Evolutionary conservation across 2,888 invertebrate genomes (phyloP).

Genomic region (Silvanus unidentatus): DNA sequence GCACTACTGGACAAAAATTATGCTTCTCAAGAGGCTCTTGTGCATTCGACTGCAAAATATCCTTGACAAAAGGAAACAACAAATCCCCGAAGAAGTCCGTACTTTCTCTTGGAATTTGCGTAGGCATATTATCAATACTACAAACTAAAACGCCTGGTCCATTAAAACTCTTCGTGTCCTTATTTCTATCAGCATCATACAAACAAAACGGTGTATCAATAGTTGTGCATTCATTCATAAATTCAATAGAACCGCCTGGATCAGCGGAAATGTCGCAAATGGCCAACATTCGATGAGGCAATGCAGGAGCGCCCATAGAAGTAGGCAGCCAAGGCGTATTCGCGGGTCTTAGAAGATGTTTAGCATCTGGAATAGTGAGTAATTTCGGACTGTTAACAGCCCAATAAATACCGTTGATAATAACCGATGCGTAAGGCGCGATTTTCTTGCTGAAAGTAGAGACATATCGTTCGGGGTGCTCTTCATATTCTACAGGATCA

Average conservation of each 20-base stretch:
- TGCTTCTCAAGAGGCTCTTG: constrained; percentile 71
- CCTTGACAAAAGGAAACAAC: constrained; percentile 78
- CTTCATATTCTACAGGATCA: constrained; percentile 80
- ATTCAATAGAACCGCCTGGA: constrained; percentile 83
- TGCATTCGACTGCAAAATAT: constrained; percentile 81
- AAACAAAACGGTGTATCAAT: constrained; percentile 98
- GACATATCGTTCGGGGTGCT: constrained; percentile 87
- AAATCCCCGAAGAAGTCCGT: constrained; percentile 97
- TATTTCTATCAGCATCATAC: constrained; percentile 98
- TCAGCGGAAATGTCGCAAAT: constrained; percentile 99
- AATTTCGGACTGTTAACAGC: constrained; percentile 94
- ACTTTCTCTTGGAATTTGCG: constrained; percentile 93
- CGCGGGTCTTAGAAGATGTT: constrained; percentile 81
- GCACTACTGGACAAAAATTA: constrained; percentile 64
- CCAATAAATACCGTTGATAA: constrained; percentile 99
- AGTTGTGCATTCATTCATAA: constrained; percentile 99
- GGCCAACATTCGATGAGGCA: constrained; percentile 86
- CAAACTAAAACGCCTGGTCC: constrained; percentile 98
- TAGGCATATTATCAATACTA: constrained; percentile 99
- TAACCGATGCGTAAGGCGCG: constrained; percentile 94
- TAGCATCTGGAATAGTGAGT: constrained; percentile 96
- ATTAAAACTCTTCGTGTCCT: constrained; percentile 92
- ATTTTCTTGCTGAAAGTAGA: constrained; percentile 96
- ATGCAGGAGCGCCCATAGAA: constrained; percentile 77
- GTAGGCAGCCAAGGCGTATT: constrained; percentile 91